Conservation (phyloP, 2,888 invertebrate species). For the Drosophila paucipuncta region DNA sequence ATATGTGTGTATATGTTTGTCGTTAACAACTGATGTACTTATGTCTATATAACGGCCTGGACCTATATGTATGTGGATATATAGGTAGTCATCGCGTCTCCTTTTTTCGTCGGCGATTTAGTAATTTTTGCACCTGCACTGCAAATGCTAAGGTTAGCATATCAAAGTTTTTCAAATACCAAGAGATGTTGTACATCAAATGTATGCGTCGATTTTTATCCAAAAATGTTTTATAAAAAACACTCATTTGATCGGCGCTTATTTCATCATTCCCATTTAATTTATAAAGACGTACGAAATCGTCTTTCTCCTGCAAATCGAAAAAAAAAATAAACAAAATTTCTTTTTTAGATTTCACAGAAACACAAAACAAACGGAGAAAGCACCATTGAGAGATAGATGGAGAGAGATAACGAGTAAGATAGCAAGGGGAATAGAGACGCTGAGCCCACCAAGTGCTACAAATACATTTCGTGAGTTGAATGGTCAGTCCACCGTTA, state of each 20-base stretch:
- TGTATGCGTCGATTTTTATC: conserved; percentile 93
- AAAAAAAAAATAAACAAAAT: conserved; percentile 15
- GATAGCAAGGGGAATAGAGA: background rate
- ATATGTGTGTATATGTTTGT: conserved; percentile 5
- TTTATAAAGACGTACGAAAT: conserved; percentile 87
- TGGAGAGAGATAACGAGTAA: background rate
- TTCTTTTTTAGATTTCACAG: background rate
- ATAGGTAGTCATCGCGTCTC: conserved; percentile 2
- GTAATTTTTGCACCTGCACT: conserved; percentile 86
- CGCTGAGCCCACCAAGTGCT: background rate
- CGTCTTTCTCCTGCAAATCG: conserved; percentile 86
- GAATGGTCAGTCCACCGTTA: background rate
- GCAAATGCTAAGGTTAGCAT: conserved; percentile 88
- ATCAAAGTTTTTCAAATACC: conserved; percentile 92
- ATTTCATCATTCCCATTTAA: conserved; percentile 86
- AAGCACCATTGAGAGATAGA: background rate
- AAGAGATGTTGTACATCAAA: conserved; percentile 91
- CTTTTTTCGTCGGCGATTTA: conserved; percentile 32
- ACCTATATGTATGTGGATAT: background rate
- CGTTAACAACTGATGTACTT: conserved; percentile 13
- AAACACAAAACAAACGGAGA: conserved; percentile 17
- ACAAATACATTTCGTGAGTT: conserved; percentile 11
- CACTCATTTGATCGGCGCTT: conserved; percentile 93
- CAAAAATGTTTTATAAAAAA: conserved; percentile 94
- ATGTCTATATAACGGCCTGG: background rate